Evolutionary conservation across 2,797 vertebrate species (phyloP), one percentile per base, ranked within the genome.

Genomic region (Sciaenops ocellatus): DNA sequence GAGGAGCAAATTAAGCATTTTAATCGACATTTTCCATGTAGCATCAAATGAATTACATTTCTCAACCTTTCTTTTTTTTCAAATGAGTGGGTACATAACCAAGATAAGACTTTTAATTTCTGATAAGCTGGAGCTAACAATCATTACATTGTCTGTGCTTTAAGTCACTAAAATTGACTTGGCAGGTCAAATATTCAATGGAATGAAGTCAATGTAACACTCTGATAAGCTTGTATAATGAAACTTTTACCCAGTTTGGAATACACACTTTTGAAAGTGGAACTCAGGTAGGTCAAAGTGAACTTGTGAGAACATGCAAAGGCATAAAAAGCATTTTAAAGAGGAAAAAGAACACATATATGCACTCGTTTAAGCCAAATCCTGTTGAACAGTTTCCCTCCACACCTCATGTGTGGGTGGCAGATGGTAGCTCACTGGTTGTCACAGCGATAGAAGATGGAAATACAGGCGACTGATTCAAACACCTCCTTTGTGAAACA

Each of bases 21-120:
- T 87, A 89, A 89, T 92, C 46, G 68, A 61, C 57, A 79, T 85
- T 92, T 86, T 82, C 57, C 24, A 5, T 38, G 48, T 66, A 42
- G 52, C 76, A 83, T 91, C 78, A 84, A 86, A 87, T 76, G 67
- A 92, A 92, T 90, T 76, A 80, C 77, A 80, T 83, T 78, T 69
- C 72, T 73, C 59, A 15, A 8, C 30, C 61, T 48, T 79, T 90
- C 34, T 76, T 71, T 81, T 85, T 62, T 73, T 83, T 84, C 70
- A 79, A 86, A 91, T 85, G 78, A 86, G 48, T 52, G 51, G 77
- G 80, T 87, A 90, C 80, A 86, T 84, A 81, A 79, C 61, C 18
- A 64, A 82, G 91, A 93, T 94, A 92, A 92, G 80, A 82, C 69
- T 88, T 91, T 87, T 86, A 70, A 93, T 94, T 93, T 91, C 64